These are phyloP conservation scores for Zeuzera pyrina DNA, from an alignment of 2,888 invertebrate genomes.

Conservation along the genomic window DNA sequence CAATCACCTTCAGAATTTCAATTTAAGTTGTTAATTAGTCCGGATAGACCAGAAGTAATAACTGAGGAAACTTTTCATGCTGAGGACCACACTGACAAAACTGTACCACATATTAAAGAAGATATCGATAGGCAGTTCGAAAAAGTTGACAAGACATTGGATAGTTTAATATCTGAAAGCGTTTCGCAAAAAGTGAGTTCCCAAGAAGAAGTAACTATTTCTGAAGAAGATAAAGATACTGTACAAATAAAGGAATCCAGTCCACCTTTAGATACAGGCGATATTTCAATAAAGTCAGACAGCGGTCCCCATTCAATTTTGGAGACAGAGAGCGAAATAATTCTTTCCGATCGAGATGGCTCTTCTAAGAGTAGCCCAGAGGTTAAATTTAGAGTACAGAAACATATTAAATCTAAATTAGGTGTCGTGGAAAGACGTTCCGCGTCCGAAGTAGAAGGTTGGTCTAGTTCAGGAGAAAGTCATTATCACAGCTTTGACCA, in stretches of 20 bases:
- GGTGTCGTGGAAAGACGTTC: slow-evolving; percentile 78
- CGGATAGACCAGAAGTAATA: slow-evolving; percentile 71
- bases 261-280: slow-evolving; percentile 51
- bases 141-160: slow-evolving; percentile 31
- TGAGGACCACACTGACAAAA: slow-evolving; percentile 46
- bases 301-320: slow-evolving; percentile 68
- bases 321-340: slow-evolving; percentile 63
- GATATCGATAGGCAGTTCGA: slow-evolving; percentile 9
- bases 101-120: slow-evolving; percentile 20
- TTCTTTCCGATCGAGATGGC: slow-evolving; percentile 54
- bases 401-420: slow-evolving; percentile 61
- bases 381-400: slow-evolving; percentile 55
- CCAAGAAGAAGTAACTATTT: slow-evolving; percentile 58
- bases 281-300: slow-evolving; percentile 57
- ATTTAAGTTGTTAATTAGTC: slow-evolving; percentile 74
- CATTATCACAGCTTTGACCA: slow-evolving; percentile 92
- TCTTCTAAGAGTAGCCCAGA: slow-evolving; percentile 64
- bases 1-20: slow-evolving; percentile 84
- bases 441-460: slow-evolving; percentile 83
- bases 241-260: slow-evolving; percentile 55
- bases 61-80: slow-evolving; percentile 71
- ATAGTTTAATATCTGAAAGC: slow-evolving; percentile 57
- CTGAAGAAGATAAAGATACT: slow-evolving; percentile 71
- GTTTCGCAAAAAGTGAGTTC: slow-evolving; percentile 51
- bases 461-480: slow-evolving; percentile 91